Evolutionary conservation across 2,113 vertebrate genomes (phyloP).

Genomic region (Lagenorhynchus albirostris): DNA sequence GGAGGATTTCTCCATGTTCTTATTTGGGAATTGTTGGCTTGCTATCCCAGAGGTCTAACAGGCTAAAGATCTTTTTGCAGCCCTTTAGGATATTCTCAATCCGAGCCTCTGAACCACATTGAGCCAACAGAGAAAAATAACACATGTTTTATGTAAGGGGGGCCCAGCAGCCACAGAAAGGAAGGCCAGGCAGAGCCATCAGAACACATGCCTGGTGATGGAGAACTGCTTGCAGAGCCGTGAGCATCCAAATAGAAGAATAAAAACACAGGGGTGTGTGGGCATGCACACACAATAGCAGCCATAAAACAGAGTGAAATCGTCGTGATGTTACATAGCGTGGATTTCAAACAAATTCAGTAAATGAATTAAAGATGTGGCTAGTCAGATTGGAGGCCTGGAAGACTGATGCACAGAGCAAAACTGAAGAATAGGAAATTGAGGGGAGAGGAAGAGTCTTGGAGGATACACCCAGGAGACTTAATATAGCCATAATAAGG

Average conservation of each 20-base stretch:
- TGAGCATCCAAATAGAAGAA: not conserved
- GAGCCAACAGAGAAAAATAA: not conserved
- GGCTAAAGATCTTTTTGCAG: not conserved
- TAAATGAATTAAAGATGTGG: not conserved
- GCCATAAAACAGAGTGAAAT: not conserved
- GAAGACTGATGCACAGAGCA: not conserved
- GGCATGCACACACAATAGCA: not conserved
- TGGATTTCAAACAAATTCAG: not conserved
- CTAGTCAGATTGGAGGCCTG: not conserved
- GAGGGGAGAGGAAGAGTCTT: not conserved
- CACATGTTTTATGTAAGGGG: not conserved
- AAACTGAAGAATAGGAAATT: not conserved
- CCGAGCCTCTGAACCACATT: not conserved
- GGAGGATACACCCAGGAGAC: not conserved
- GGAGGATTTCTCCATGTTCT: not conserved
- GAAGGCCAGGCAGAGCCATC: not conserved
- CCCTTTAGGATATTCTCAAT: not conserved
- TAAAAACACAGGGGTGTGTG: not conserved
- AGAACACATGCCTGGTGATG: not conserved
- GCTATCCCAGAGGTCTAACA: not conserved
- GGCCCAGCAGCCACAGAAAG: not conserved
- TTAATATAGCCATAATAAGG: not conserved
- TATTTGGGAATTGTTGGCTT: not conserved
- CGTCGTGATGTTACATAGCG: fast-evolving
- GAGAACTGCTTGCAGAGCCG: not conserved